Percentiles rank a stretch among this genome's conserved stretches.
Conservation (phyloP, 2,888 invertebrate genomes). For the Drosophila ezoana region DNA sequence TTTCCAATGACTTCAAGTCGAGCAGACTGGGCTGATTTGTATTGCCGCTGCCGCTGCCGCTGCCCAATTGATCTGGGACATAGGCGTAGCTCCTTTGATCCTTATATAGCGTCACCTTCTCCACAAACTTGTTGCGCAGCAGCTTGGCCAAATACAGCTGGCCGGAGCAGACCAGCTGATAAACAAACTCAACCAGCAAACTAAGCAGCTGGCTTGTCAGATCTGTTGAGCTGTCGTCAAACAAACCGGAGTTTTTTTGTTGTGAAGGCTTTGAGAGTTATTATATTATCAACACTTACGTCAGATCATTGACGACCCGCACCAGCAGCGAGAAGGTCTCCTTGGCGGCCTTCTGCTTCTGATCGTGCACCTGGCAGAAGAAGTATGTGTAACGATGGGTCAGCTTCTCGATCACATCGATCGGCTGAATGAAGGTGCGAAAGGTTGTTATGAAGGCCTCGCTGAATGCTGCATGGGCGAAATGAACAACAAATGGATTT, state of each 20-base stretch:
- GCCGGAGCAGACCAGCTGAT: constrained; percentile 95
- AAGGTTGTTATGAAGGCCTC: constrained; percentile 99
- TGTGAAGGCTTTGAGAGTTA: too few relatives aligned
- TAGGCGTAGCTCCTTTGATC: constrained; percentile 83
- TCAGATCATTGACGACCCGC: constrained; percentile 97
- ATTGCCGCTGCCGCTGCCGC: constrained; percentile 67
- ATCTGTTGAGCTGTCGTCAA: constrained; percentile 90
- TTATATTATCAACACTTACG: constrained; percentile 88
- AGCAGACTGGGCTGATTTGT: constrained; percentile 89
- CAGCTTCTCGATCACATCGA: constrained; percentile 93
- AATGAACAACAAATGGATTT: constrained; percentile 54
- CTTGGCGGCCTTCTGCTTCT: constrained; percentile 91
- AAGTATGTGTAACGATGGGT: constrained; percentile 88
- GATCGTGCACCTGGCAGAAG: constrained; percentile 88
- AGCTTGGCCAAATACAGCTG: constrained; percentile 96
- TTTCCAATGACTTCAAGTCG: constrained; percentile 96
- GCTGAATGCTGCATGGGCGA: constrained; percentile 83
- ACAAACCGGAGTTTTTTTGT: too few relatives aligned
- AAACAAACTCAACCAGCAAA: constrained; percentile 96
- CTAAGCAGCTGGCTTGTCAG: constrained; percentile 92
- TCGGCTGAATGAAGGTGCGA: constrained; percentile 96
- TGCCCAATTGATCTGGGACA: constrained; percentile 50
- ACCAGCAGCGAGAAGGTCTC: constrained; percentile 97
- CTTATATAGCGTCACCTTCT: constrained; percentile 87
- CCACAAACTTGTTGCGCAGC: constrained; percentile 94